Percentiles rank a stretch among this genome's conserved stretches.
Conservation (phyloP, 2,113 vertebrate genomes). For the Anoura caudifer region DNA sequence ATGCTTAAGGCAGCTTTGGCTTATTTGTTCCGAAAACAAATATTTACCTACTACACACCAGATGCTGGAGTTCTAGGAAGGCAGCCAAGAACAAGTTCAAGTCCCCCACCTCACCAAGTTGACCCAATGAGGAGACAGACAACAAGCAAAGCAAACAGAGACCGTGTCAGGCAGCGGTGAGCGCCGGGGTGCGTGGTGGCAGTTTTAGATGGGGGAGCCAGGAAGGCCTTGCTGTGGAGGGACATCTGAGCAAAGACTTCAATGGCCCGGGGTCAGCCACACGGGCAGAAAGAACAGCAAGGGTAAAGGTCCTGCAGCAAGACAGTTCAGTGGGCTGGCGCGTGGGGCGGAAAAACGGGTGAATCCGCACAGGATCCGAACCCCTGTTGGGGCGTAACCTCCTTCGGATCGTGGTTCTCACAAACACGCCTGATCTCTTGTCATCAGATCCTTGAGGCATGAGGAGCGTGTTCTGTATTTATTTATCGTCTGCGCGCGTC, state of each 20-base stretch:
- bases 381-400: background rate
- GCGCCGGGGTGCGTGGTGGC: background rate
- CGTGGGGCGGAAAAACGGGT: background rate
- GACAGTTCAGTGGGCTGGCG: background rate
- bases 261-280: background rate
- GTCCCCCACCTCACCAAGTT: background rate
- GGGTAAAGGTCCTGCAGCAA: background rate
- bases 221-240: background rate
- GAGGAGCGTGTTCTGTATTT: background rate
- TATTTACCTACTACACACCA: background rate
- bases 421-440: background rate
- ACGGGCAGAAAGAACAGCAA: fast-evolving
- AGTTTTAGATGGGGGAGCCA: background rate
- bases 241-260: background rate
- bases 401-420: background rate
- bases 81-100: background rate
- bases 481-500: slow-evolving; percentile 15
- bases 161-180: background rate
- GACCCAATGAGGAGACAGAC: background rate
- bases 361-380: background rate
- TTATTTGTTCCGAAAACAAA: background rate
- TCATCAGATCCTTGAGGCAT: background rate
- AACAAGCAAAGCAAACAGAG: background rate
- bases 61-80: background rate
- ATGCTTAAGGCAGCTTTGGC: background rate